Percentiles rank a stretch among this genome's conserved stretches.
Evolutionary conservation across 2,888 invertebrate genomes (phyloP).

Genomic region (Trichopoda pennipes): DNA sequence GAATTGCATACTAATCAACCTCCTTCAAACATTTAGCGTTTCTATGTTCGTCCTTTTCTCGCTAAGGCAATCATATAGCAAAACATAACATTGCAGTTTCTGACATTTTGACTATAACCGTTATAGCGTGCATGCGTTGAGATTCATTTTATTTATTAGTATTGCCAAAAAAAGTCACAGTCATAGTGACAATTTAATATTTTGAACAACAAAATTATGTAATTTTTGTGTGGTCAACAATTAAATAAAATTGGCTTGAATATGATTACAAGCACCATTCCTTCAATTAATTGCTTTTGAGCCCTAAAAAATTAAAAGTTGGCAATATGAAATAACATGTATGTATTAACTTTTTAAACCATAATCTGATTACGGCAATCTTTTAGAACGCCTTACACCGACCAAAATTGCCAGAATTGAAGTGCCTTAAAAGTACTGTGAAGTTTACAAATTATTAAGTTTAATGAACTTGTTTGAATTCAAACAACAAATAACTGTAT

Average conservation of each 20-base stretch:
- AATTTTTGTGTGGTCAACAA: constrained; percentile 41
- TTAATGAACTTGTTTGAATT: constrained; percentile 44
- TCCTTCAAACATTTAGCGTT: not conserved
- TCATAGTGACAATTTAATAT: not conserved
- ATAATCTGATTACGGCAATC: constrained; percentile 30
- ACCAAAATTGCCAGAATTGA: constrained; percentile 22
- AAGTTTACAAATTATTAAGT: constrained; percentile 5
- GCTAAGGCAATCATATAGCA: constrained; percentile 41
- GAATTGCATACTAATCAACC: constrained; percentile 45
- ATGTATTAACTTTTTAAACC: not conserved
- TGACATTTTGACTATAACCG: constrained; percentile 30
- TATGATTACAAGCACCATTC: not conserved
- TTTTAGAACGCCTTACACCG: constrained; percentile 18
- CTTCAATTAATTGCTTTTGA: not conserved
- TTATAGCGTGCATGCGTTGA: not conserved
- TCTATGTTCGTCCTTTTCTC: constrained; percentile 28
- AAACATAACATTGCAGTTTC: constrained; percentile 25
- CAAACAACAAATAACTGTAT: constrained; percentile 7
- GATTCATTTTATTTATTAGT: constrained; percentile 5
- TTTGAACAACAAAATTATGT: constrained; percentile 40
- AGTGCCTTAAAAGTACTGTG: not conserved
- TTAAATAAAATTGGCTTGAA: constrained; percentile 30
- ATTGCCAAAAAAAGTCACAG: constrained; percentile 63
- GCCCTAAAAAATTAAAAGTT: constrained; percentile 37
- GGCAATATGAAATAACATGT: constrained; percentile 2